Evolutionary conservation across 1,140 invertebrate species (phyloP), one percentile per base, ranked within the genome.

Genomic region (Aleiodes sp.): DNA sequence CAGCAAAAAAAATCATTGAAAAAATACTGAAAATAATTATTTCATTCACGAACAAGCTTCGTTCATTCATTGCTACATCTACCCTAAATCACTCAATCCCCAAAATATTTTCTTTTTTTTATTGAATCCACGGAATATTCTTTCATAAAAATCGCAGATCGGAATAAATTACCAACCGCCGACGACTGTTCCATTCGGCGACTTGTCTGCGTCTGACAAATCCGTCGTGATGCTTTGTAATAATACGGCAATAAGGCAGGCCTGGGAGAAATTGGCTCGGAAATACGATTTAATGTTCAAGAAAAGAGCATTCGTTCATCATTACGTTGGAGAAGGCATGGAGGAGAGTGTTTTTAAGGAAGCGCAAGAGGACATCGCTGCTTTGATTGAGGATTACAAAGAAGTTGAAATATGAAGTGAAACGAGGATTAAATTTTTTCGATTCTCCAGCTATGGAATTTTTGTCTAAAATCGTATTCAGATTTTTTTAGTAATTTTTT

Each of bases 261-360:
- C 91, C 8, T 94, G 92, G 93, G 85, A 88, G 33, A 87, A 89
- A 52, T 78, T 94, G 1, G 86, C 88, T 66, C 87, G 88, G 69
- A 94, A 94, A 75, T 94, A 92, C 79, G 89, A 91, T 62, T 71
- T 92, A 14, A 92, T 94, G 92, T 93, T 90, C 72, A 83, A 87
- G 19, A 93, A 93, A 80, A 82, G 91, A 56, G 92, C 92, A 1
- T 94, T 94, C 78, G 89, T 94, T 9, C 92, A 94, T 83, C 93
- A 92, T 84, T 94, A 91, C 76, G 86, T 94, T 8, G 92, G 92
- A 4, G 93, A 94, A 88, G 93, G 93, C 61, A 90, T 94, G 88
- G 93, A 94, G 82, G 93, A 94, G 82, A 88, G 87, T 6, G 90
- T 92, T 77, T 90, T 91, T 73, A 70, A 87, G 9, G 92, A 94